Evolutionary conservation across 2,888 invertebrate genomes (phyloP), one percentile per base, ranked within the genome.

Genomic region (Netelia melanura): DNA sequence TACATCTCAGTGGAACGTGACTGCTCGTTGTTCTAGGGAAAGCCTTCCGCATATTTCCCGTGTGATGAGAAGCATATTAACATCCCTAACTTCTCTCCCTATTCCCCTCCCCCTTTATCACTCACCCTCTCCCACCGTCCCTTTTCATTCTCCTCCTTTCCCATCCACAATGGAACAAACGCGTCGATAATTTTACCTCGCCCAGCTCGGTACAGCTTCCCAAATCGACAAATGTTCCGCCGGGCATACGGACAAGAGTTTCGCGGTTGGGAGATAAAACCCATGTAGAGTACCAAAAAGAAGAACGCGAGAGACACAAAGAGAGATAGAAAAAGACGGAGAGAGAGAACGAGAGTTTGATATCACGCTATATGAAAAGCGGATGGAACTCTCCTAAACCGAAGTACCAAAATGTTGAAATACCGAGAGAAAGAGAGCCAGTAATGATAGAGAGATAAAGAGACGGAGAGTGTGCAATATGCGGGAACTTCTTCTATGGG

Each of bases 61-160:
- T 38, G 17, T 84, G 80, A 80, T 80, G 76, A 80, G 71, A 80
- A 76, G 83, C 70, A 65, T 79, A 83, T 83, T 79, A 70, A 70
- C 48, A 75, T 64, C 43, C 44, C 67, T 3, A 9, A 25, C 8
- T 21, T 54, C 25, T 48, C 58, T 58, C 21, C 23, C 21, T 30
- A 21, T 21, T 21, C 21, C 21, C 61, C 30, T 25, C 23, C 43
- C 58, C 14, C 48, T 62, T 44, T 58, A 11, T 43, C 21, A 21
- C 14, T 8, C n/a, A 61, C 30, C 25, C 23, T 21, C 58, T 30
- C 44, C 65, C 17, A 38, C 56, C 5, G 0, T 38, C 8, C 70
- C 1, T 17, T 70, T 17, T 52, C 54, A 6, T 14, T 21, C 72
- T 56, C 9, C 3, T 38, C n/a, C 5, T 71, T 38, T 23, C 30